Percentiles rank a stretch among this genome's conserved stretches.
Conservation (phyloP, 2,113 vertebrate genomes). For the Leucopsar rothschildi region DNA sequence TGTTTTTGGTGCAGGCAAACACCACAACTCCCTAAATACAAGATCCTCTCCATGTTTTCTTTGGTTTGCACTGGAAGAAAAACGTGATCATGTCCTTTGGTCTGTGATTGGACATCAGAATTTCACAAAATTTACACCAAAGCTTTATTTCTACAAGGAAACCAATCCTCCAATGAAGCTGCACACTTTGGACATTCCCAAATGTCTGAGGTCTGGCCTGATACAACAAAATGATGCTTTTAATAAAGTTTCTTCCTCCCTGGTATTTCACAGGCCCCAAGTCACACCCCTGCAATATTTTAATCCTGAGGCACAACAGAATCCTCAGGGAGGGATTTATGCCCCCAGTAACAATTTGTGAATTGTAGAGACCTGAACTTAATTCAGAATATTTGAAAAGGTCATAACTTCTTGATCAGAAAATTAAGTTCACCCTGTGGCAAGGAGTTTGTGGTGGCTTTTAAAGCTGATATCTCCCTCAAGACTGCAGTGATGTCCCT, state of each 20-base stretch:
- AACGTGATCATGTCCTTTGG: background rate
- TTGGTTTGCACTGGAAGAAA: background rate
- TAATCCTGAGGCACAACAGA: background rate
- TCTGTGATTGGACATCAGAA: background rate
- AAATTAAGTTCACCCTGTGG: background rate
- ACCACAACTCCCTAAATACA: background rate
- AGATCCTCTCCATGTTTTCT: background rate
- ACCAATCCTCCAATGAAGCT: background rate
- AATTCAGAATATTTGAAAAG: constrained; percentile 12
- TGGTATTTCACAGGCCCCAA: background rate
- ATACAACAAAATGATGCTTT: background rate
- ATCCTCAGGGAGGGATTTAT: background rate
- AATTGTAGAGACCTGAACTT: background rate
- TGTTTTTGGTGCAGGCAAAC: background rate
- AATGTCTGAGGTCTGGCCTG: background rate
- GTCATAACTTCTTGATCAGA: background rate
- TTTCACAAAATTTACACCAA: background rate
- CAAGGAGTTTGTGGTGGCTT: background rate
- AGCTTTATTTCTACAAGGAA: background rate
- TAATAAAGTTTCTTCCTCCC: background rate
- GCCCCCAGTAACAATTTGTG: background rate
- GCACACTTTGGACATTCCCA: background rate
- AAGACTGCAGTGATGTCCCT: background rate
- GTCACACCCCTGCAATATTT: background rate
- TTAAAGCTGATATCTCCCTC: background rate